Base-by-base conservation (phyloP, 2,797 vertebrate genomes). In the Leptoclinus maculatus region DNA sequence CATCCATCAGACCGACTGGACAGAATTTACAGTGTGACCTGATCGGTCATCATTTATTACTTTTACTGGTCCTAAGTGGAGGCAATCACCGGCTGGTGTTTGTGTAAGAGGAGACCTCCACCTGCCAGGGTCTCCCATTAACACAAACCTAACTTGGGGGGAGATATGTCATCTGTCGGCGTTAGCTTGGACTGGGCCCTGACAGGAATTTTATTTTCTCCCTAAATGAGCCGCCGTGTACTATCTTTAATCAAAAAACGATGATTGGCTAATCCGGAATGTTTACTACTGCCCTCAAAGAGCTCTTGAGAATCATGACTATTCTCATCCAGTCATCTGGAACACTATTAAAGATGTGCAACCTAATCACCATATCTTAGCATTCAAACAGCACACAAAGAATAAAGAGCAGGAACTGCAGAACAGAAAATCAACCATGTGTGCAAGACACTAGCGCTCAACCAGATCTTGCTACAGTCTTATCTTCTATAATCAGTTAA, bases 21-120 rank as follows among this genome's bases (percentile, higher is more conserved):
- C 90, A 88, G 88, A 89, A 94, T 95, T 95, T 94, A 94, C 91
- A 92, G 90, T 92, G 88, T 81, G 88, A 92, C 84, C 91, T 81
- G 87, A 94, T 94, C 90, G 89, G 90, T 92, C 92, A 92, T 93
- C 92, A 94, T 94, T 93, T 93, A 93, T 94, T 93, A 94, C 91
- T 92, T 94, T 94, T 94, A 94, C 92, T 91, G 91, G 91, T 87
- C 90, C 90, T 92, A 87, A 90, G 91, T 91, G 89, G 88, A 90
- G 82, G 88, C 89, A 93, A 93, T 94, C 89, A 91, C 87, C 75
- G 88, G 89, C 91, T 91, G 85, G 85, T 94, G 93, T 93, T 94
- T 93, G 92, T 92, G 91, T 91, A 92, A 92, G 91, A 89, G 82
- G 88, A 91, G 90, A 91, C 93, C 91, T 93, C 89, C 92, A 94